phyloP scores from a whole-genome alignment of 1,140 invertebrate genomes.

The Sitophilus oryzae region DNA sequence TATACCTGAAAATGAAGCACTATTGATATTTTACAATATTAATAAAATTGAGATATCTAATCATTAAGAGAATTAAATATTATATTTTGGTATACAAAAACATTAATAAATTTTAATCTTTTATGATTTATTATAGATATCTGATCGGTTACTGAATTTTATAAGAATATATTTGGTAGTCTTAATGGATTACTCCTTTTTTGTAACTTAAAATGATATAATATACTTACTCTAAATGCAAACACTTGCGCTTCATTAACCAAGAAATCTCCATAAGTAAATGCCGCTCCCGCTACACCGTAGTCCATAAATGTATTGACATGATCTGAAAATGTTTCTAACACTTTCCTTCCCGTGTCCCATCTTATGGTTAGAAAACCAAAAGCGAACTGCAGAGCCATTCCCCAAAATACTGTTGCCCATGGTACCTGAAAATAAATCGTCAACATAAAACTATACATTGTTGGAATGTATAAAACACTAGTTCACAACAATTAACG shows the following conservation, averaged over 20 bases:
- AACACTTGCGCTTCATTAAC: conserved; percentile 54
- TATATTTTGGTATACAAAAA: too few relatives aligned
- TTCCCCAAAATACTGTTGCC: conserved; percentile 72
- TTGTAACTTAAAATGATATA: not conserved
- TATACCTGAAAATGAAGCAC: too few relatives aligned
- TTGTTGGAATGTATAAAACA: not conserved
- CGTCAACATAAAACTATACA: not conserved
- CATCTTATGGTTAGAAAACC: conserved; percentile 83
- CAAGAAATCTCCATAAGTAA: conserved; percentile 77
- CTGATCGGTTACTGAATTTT: too few relatives aligned
- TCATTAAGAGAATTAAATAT: too few relatives aligned
- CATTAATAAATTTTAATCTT: too few relatives aligned
- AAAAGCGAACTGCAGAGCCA: conserved; percentile 80
- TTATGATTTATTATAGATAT: too few relatives aligned
- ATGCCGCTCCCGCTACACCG: conserved; percentile 68
- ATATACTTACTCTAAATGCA: conserved; percentile 66
- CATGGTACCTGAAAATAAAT: conserved; percentile 53
- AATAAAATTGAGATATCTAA: too few relatives aligned
- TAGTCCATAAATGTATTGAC: conserved; percentile 74
- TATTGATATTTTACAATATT: too few relatives aligned
- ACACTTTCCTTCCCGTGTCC: conserved; percentile 65
- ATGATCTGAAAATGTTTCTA: conserved; percentile 76
- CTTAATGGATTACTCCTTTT: not conserved
- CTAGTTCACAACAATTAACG: not conserved
- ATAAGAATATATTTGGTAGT: conserved; percentile 5